These are phyloP conservation scores for Simalia tracyae DNA, from an alignment of 2,797 vertebrate genomes.

Conservation along the genomic window DNA sequence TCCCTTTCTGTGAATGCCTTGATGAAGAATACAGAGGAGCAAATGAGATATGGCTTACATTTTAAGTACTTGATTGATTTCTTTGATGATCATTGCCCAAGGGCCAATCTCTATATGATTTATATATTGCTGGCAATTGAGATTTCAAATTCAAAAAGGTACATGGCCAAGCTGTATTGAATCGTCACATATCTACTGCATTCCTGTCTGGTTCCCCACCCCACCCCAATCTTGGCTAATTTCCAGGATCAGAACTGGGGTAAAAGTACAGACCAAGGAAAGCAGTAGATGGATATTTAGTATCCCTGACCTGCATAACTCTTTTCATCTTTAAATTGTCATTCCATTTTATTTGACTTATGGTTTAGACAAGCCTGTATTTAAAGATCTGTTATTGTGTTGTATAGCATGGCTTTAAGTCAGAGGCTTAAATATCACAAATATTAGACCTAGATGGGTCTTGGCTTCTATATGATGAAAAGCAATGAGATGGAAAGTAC, in stretches of 20 bases:
- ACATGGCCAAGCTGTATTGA: background rate
- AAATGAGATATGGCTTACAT: background rate
- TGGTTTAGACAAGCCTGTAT: background rate
- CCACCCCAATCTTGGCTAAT: background rate
- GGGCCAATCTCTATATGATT: background rate
- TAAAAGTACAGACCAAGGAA: background rate
- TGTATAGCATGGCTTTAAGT: background rate
- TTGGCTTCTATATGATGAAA: background rate
- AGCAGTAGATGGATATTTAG: background rate
- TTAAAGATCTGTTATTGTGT: background rate
- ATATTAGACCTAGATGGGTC: background rate
- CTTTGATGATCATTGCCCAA: background rate
- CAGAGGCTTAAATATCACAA: background rate
- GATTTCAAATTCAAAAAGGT: background rate
- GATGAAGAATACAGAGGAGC: constrained; percentile 3
- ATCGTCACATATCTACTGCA: background rate
- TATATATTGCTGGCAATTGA: background rate
- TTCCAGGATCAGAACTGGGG: background rate
- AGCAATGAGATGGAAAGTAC: background rate
- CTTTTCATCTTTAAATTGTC: background rate
- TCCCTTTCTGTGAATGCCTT: constrained; percentile 20
- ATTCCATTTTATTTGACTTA: background rate
- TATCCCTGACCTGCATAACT: background rate
- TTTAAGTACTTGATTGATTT: constrained; percentile 3
- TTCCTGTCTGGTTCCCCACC: background rate